Conservation (phyloP, 2,113 vertebrate species). For the Poeciliopsis occidentalis region DNA sequence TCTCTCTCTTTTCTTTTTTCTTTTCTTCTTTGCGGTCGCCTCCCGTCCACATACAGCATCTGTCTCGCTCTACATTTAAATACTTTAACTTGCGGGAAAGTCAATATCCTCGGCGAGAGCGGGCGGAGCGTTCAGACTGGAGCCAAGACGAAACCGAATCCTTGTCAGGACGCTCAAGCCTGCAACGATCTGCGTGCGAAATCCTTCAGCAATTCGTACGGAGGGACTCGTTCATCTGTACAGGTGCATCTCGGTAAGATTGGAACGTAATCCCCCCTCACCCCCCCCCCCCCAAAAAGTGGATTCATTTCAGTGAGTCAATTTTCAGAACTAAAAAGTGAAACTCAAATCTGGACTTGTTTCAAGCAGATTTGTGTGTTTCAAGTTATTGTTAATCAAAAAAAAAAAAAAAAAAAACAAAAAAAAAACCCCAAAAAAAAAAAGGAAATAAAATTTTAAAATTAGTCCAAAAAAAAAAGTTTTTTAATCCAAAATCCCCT, state of each 20-base stretch:
- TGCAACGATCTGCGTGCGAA: slow-evolving; percentile 39
- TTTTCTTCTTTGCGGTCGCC: slow-evolving; percentile 50
- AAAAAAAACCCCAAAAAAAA: no score
- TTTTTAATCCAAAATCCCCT: neutral
- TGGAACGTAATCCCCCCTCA: neutral
- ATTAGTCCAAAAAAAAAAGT: no score
- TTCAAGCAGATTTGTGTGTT: neutral
- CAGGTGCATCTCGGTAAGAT: neutral
- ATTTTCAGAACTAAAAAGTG: no score
- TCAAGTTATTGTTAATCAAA: neutral
- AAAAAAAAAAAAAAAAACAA: no score
- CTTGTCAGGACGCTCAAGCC: slow-evolving; percentile 55
- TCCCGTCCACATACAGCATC: slow-evolving; percentile 63
- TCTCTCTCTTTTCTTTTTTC: no score
- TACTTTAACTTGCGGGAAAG: slow-evolving; percentile 76
- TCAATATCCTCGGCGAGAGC: slow-evolving; percentile 67
- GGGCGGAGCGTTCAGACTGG: slow-evolving; percentile 71
- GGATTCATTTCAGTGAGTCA: neutral
- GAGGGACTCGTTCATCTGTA: neutral
- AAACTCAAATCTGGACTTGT: neutral
- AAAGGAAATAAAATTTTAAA: no score
- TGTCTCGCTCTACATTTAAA: slow-evolving; percentile 76
- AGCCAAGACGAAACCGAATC: slow-evolving; percentile 74
- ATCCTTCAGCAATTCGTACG: slow-evolving; percentile 7
- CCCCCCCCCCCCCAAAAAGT: neutral